phyloP scores from a whole-genome alignment of 2,888 invertebrate genomes.

The Pachydiplax longipennis region DNA sequence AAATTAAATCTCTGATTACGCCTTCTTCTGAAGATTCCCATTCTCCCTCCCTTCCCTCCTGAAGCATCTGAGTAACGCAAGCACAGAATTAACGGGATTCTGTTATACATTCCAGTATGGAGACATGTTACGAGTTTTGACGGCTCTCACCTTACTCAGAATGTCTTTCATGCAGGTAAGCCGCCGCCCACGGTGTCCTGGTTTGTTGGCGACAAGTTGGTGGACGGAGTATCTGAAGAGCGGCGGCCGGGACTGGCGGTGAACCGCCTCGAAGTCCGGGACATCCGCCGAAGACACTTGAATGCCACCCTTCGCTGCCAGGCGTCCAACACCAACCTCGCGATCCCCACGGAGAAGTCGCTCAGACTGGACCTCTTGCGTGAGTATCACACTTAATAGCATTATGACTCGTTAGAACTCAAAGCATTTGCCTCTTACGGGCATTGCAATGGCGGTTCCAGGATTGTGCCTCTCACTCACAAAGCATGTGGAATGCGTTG shows the following conservation, averaged over 20 bases:
- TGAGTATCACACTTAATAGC: conserved; percentile 64
- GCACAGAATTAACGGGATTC: too few species aligned
- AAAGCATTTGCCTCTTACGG: too few species aligned
- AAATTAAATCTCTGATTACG: too few species aligned
- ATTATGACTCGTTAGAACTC: too few species aligned
- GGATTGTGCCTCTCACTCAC: too few species aligned
- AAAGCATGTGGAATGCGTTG: too few species aligned
- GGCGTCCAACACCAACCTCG: conserved; percentile 86
- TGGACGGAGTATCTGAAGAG: conserved; percentile 68
- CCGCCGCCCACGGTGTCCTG: conserved; percentile 86
- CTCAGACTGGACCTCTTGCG: conserved; percentile 84
- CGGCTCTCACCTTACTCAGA: not conserved
- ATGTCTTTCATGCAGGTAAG: conserved; percentile 67
- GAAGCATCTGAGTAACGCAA: too few species aligned
- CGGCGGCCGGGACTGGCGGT: conserved; percentile 67
- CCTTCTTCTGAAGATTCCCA: too few species aligned
- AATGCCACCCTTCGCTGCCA: conserved; percentile 89
- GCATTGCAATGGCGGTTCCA: too few species aligned
- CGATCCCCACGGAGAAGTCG: conserved; percentile 82
- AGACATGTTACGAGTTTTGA: too few species aligned
- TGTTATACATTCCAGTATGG: too few species aligned
- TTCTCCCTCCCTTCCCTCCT: too few species aligned
- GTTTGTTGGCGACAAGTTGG: conserved; percentile 76
- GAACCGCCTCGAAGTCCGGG: conserved; percentile 77
- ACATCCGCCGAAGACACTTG: conserved; percentile 76